Percentiles rank a stretch among this genome's conserved stretches.
phyloP scores from a whole-genome alignment of 2,888 invertebrate species.

The Ectobius pallidus region DNA sequence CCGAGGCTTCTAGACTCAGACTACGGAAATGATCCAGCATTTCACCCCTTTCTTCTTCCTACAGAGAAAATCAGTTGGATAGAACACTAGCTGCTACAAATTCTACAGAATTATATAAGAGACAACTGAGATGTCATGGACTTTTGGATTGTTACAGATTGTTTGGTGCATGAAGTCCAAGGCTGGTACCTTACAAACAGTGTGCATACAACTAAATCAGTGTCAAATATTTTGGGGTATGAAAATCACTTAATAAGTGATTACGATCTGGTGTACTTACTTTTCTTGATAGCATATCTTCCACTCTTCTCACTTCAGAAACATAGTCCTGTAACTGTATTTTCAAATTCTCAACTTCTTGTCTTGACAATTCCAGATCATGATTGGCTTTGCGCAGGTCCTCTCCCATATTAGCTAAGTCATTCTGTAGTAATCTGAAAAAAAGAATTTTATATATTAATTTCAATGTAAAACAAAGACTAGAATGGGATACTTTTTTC shows the following conservation, averaged over 20 bases:
- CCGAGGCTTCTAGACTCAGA: conserved; percentile 76
- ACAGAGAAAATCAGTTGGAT: conserved; percentile 38
- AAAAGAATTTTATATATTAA: too few relatives aligned
- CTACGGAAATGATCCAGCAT: conserved; percentile 81
- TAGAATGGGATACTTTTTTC: too few relatives aligned
- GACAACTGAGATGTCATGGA: too few relatives aligned
- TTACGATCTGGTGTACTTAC: conserved; percentile 51
- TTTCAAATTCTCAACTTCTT: conserved; percentile 76
- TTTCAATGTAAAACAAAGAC: too few relatives aligned
- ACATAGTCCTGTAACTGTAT: conserved; percentile 82
- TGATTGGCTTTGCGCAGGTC: conserved; percentile 67
- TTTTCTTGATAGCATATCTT: conserved; percentile 74
- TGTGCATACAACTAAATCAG: too few relatives aligned
- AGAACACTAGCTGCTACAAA: too few relatives aligned
- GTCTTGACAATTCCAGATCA: conserved; percentile 70
- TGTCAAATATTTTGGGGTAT: too few relatives aligned
- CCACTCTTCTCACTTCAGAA: conserved; percentile 77
- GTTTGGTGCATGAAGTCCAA: too few relatives aligned
- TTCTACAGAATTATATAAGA: too few relatives aligned
- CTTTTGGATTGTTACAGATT: too few relatives aligned
- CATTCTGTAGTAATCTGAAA: conserved; percentile 70
- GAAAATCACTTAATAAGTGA: too few relatives aligned
- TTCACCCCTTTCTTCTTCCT: conserved; percentile 81
- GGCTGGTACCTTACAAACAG: too few relatives aligned
- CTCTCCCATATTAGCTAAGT: conserved; percentile 67